Base-by-base conservation (phyloP, 2,113 vertebrate species). In the Pachypanchax playfairii region DNA sequence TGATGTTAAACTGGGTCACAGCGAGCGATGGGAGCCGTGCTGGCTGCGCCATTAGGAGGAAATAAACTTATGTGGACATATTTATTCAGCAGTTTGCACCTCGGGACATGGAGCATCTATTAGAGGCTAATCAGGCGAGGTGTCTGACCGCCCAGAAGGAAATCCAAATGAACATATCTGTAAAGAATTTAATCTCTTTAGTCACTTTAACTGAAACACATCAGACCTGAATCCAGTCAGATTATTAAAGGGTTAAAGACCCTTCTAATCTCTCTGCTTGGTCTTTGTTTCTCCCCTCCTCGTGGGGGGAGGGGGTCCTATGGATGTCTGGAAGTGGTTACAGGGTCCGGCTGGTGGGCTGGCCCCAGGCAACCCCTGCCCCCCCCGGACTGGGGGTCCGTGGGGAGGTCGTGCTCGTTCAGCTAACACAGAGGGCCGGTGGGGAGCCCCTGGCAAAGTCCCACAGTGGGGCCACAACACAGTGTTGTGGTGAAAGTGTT, bases 71-170 rank as follows among this genome's bases (percentile, higher is more conserved):
- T 73, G 73, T 65, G 78, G 79, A 82, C 68, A 72, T 70, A 80
- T 85, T 87, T 85, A 86, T 87, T 66, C 81, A 80, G 75, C 70
- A 48, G 71, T 86, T 83, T 84, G 77, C 64, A 75, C 75, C 65
- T 72, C 44, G 17, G 64, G 65, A 77, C 68, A 61, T 52, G 55
- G 49, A 59, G 31, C 72, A 77, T 85, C 59, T 75, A 85, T 89
- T 82, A 87, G 59, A 47, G 42, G 43, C 31, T 86, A 84, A 85
- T 84, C 70, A 76, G 75, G 46, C 46, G 18, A n/a, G 67, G 60
- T 35, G 20, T 43, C 21, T 56, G 21, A 55, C 55, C 59, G 55
- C 24, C 46, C 43, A 62, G 21, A 11, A 29, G 4, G 12, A 12
- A 48, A 47, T n/a, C n/a, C n/a, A n/a, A 65, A 35, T 41, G 24